phyloP scores from a whole-genome alignment of 2,888 invertebrate species.

The Andrena praecox region DNA sequence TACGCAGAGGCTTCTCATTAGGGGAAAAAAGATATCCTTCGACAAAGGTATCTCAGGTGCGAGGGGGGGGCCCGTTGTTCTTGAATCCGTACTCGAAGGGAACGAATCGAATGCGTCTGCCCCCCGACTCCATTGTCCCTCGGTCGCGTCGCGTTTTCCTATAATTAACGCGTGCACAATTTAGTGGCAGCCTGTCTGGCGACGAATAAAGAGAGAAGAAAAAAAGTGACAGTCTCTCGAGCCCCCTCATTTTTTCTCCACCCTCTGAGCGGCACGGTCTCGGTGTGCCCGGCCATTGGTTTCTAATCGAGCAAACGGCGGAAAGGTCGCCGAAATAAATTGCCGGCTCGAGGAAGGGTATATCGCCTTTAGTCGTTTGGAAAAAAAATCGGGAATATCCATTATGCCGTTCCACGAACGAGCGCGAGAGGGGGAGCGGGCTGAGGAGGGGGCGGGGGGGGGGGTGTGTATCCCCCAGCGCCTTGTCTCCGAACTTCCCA shows the following conservation, averaged over 20 bases:
- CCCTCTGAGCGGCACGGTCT: background rate
- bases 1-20: slow-evolving; percentile 64
- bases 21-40: slow-evolving; percentile 65
- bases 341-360: slow-evolving; percentile 3
- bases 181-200: slow-evolving; percentile 44
- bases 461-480: slow-evolving; percentile 10
- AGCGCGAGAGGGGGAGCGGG: background rate
- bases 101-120: slow-evolving; percentile 53
- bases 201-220: background rate
- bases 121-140: slow-evolving; percentile 35
- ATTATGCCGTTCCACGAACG: slow-evolving; percentile 42
- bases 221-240: background rate
- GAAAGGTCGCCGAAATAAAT: slow-evolving; percentile 26
- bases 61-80: slow-evolving; percentile 39
- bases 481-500: slow-evolving; percentile 51
- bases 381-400: slow-evolving; percentile 46
- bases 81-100: slow-evolving; percentile 48
- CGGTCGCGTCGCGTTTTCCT: slow-evolving; percentile 36
- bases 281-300: background rate
- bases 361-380: slow-evolving; percentile 16
- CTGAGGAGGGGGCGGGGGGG: background rate
- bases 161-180: slow-evolving; percentile 58
- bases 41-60: slow-evolving; percentile 53
- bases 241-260: background rate
- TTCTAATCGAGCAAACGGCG: slow-evolving; percentile 34